Conservation (phyloP, 2,113 vertebrate genomes). For the Cyanistes caeruleus region DNA sequence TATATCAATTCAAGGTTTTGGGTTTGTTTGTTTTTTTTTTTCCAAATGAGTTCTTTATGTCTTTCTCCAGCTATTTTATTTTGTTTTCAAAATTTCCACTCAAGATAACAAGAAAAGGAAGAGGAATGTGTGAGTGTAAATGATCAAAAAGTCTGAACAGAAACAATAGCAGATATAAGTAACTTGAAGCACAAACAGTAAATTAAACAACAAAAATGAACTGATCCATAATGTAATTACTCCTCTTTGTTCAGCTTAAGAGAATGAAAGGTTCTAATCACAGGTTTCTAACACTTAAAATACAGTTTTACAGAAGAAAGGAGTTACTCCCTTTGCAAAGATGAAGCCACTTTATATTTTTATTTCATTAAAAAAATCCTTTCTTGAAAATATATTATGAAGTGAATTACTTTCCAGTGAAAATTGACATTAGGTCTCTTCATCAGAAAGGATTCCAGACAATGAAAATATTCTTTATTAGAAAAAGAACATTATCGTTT, state of each 20-base stretch:
- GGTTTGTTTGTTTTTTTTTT: too few relatives aligned
- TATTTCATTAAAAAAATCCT: not conserved
- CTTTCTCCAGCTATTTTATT: not conserved
- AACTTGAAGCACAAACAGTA: not conserved
- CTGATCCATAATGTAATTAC: not conserved
- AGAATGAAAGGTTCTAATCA: not conserved
- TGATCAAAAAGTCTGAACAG: not conserved
- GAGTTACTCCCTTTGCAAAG: not conserved
- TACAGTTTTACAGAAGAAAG: not conserved
- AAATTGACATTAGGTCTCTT: not conserved
- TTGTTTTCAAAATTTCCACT: not conserved
- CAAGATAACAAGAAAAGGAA: not conserved
- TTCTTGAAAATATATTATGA: not conserved
- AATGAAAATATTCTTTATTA: not conserved
- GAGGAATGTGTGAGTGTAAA: not conserved
- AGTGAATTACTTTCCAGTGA: not conserved
- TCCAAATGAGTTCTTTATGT: not conserved
- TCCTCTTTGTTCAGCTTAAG: not conserved
- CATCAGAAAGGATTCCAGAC: not conserved
- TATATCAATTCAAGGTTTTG: not conserved
- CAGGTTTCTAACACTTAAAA: not conserved
- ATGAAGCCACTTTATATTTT: not conserved
- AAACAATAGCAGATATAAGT: not conserved
- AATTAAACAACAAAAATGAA: not conserved
- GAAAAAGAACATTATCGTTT: not conserved